Base-by-base conservation (phyloP, 2,113 vertebrate species). In the Tragelaphus imberbis region DNA sequence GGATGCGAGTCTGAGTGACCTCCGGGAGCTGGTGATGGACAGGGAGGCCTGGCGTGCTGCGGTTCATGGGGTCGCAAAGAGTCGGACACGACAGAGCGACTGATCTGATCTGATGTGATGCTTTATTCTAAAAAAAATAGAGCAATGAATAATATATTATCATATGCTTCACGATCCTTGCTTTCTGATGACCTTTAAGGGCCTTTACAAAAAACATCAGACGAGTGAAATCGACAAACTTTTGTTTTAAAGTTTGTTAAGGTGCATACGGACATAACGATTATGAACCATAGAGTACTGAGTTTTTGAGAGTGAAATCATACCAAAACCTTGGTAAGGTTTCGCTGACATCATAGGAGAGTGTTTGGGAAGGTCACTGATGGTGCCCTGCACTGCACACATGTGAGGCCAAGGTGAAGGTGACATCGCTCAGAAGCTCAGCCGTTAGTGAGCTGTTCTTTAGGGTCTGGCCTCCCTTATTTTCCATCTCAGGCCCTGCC, bases 301-400 rank as follows among this genome's bases (percentile, higher is more conserved):
- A 99, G 98, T 99, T 99, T 98, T 99, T 99, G 93, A 99, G 98
- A 25, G 99, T 99, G 97, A 99, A 99, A 98, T 99, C 99, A 36
- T 99, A 99, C 98, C 99, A 99, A 98, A 99, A 99, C 86, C 98
- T 99, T 85, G 99, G 98, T 97, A 99, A 98, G 97, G 99, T 99
- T 89, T 99, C 99, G 77, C 97, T 99, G 77, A 99, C 97, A 97
- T 99, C 98, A 25, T 97, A 98, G 95, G 99, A 98, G 93, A 99
- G 98, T 98, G 98, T 81, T 99, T 99, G 0, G 99, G 99, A 65
- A 99, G 96, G 15, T 99, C 98, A 17, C 97, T 88, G 84, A 90
- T 97, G 93, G 98, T 97, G 23, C 98, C 95, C 98, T 99, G 99
- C 90, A 99, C 98, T 7, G 99, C 99, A 97, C 88, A 99, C 98